Base-by-base conservation (phyloP, 92 coral and sea anemone species). In the Chrysogorgia sp. region DNA sequence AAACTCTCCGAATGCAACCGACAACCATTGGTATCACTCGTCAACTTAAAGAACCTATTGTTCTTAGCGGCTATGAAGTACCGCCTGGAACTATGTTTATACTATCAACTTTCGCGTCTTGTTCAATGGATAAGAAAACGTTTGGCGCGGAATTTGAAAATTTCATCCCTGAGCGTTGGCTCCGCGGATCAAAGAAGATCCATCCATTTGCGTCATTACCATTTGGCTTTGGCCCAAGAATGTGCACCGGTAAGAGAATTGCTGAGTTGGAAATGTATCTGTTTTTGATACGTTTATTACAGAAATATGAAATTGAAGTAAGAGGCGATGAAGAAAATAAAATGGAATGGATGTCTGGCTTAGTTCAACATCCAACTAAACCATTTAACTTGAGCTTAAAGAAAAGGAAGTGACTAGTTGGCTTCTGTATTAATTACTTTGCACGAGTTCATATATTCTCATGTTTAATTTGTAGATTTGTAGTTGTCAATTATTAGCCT, bases 151-250 rank as follows among this genome's bases (percentile, higher is more conserved):
- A 83, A 29, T 56, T 82, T 4, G 49, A 23, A 7, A 53, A 77
- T 4, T 87, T 61, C 67, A 57, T 49, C 55, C 91, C 91, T 20
- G 85, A 87, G 50, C 85, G 91, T 37, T 87, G 91, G 91, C 26
- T 87, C 10, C 58, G 88, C 33, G 81, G 75, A 20, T 71, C 67
- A 43, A 81, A 58, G 26, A 26, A 83, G 19, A 63, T 79, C 0
- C 74, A 83, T 48, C 61, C 87, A 0, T 87, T 83, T 40, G 61
- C 88, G 19, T 28, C 37, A 26, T 71, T 83, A 0, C 88, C 85
- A 0, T 87, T 87, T 55, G 85, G 91, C 22, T 83, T 63, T 83
- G 91, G 91, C 2, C 79, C 82, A 14, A 85, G 91, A 2, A 78
- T 79, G 82, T 87, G 91, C 28, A 1, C 79, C 7, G 88, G 91